Evolutionary conservation across 2,797 vertebrate genomes (phyloP).

Genomic region (Poeciliopsis presidionis): DNA sequence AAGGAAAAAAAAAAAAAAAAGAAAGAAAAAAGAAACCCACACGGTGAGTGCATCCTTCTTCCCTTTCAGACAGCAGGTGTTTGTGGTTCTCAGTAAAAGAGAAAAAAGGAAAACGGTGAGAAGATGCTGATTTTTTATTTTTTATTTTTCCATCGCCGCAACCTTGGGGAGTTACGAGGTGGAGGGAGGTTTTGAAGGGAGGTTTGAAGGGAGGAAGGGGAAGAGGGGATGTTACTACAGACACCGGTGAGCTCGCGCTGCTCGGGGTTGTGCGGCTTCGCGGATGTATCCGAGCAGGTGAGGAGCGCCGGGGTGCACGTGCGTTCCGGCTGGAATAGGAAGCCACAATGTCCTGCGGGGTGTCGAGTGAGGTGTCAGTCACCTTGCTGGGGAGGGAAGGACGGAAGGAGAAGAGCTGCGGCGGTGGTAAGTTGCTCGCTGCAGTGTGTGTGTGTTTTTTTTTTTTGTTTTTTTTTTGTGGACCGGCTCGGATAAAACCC

Average conservation of each 20-base stretch:
- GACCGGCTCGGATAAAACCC: background rate
- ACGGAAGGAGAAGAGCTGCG: background rate
- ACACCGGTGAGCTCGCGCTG: conserved; percentile 59
- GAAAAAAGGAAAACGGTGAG: conserved; percentile 67
- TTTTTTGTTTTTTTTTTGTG: too few relatives aligned
- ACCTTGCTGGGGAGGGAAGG: conserved; percentile 41
- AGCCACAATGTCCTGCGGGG: conserved; percentile 39
- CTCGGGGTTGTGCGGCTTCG: conserved; percentile 40
- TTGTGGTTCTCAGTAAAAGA: conserved; percentile 49
- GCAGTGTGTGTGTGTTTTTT: conserved; percentile 14
- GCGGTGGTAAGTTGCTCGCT: conserved; percentile 32
- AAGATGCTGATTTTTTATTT: conserved; percentile 20
- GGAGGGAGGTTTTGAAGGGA: background rate
- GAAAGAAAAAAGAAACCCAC: conserved; percentile 4
- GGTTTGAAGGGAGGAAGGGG: conserved; percentile 5
- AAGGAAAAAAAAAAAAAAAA: too few relatives aligned
- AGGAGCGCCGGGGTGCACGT: conserved; percentile 41
- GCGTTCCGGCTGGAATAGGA: conserved; percentile 18
- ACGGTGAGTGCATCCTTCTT: conserved; percentile 70
- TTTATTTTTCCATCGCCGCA: conserved; percentile 36
- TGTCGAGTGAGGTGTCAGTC: conserved; percentile 50
- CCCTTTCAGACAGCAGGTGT: conserved; percentile 62
- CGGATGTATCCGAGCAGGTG: conserved; percentile 39
- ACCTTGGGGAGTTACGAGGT: conserved; percentile 53
- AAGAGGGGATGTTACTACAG: conserved; percentile 44